These are phyloP conservation scores for Thalpophila matura DNA, from an alignment of 2,888 invertebrate genomes.

Conservation along the genomic window DNA sequence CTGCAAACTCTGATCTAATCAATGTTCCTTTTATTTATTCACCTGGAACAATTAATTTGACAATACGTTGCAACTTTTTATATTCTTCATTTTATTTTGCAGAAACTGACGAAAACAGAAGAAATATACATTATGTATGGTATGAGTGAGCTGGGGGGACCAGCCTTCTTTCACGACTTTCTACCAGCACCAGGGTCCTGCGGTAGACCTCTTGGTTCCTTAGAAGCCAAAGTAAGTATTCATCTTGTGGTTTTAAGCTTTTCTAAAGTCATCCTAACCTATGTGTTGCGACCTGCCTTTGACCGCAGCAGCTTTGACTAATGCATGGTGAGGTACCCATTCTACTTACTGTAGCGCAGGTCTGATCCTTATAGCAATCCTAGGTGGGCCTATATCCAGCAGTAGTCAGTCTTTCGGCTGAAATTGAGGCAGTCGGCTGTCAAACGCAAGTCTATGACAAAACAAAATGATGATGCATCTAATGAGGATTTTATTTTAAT, in stretches of 20 bases:
- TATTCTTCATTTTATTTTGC: conserved; percentile 29
- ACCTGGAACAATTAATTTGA: not conserved
- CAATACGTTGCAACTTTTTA: too few species aligned
- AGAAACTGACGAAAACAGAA: conserved; percentile 68
- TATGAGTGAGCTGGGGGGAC: conserved; percentile 76
- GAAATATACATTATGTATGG: conserved; percentile 70
- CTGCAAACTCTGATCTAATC: not conserved
- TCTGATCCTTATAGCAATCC: too few species aligned
- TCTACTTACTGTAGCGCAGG: too few species aligned
- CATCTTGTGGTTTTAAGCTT: conserved; percentile 22
- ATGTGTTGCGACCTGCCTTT: not conserved
- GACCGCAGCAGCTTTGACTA: not conserved
- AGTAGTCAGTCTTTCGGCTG: too few species aligned
- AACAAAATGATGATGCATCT: too few species aligned
- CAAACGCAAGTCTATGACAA: too few species aligned
- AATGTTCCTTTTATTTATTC: not conserved
- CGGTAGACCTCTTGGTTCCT: conserved; percentile 66
- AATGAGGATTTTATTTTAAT: too few species aligned
- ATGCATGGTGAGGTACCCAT: too few species aligned
- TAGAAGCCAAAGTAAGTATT: conserved; percentile 72
- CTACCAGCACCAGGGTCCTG: conserved; percentile 48
- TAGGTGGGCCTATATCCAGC: too few species aligned
- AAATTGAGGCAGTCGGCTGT: too few species aligned
- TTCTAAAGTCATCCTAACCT: not conserved
- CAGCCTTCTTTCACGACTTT: conserved; percentile 43